These are phyloP conservation scores for Ctenomys sociabilis DNA, from an alignment of 2,113 vertebrate species.

Conservation along the genomic window DNA sequence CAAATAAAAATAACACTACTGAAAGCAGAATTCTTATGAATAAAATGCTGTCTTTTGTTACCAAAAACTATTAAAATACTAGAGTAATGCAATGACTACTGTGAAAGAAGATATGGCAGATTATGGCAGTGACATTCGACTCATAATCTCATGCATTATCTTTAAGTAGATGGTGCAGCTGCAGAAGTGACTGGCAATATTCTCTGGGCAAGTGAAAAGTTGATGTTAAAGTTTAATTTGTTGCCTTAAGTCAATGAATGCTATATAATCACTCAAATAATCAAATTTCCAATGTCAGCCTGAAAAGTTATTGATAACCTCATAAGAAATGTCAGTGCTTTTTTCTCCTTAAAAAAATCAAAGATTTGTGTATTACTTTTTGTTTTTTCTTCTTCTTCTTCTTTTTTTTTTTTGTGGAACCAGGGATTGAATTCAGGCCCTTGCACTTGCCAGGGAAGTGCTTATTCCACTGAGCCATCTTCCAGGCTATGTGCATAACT, in stretches of 20 bases:
- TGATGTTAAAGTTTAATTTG: constrained; percentile 71
- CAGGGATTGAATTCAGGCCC: too few species aligned
- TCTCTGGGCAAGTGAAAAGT: background rate
- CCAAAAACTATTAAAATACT: background rate
- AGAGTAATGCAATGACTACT: background rate
- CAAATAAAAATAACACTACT: background rate
- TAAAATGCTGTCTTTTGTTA: background rate
- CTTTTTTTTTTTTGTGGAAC: too few species aligned
- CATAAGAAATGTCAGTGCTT: constrained; percentile 73
- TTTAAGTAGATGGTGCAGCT: background rate
- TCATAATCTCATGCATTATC: fast-evolving
- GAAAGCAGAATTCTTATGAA: background rate
- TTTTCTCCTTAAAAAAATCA: constrained; percentile 74
- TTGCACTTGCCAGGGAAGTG: too few species aligned
- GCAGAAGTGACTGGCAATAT: background rate
- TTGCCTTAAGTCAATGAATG: constrained; percentile 79
- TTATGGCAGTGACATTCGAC: too few species aligned
- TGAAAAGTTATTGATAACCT: constrained; percentile 78
- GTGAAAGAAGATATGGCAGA: background rate
- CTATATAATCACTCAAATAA: constrained; percentile 76
- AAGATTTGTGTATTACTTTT: constrained; percentile 80
- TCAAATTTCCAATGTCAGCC: constrained; percentile 71
- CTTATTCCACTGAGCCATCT: too few species aligned
- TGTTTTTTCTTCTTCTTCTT: too few species aligned
- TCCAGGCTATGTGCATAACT: constrained; percentile 78